Conservation (phyloP, 2,888 invertebrate genomes). For the Protonemura montana region DNA sequence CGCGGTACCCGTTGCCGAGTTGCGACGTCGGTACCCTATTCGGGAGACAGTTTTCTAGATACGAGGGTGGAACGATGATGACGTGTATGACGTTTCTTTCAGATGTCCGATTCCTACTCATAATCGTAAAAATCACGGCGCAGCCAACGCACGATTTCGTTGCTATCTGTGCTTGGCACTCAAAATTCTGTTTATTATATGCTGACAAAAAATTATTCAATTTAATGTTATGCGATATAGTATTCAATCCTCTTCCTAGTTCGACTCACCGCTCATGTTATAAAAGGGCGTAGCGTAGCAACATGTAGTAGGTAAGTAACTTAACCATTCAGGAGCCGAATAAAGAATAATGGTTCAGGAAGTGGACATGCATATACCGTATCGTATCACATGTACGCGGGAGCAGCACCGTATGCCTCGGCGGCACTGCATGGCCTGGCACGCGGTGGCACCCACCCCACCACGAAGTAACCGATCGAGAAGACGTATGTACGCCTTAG, state of each 20-base stretch:
- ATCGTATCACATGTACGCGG: not conserved
- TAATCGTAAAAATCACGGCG: not conserved
- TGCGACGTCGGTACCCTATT: not conserved
- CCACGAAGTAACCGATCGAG: not conserved
- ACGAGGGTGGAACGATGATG: not conserved
- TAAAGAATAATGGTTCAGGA: not conserved
- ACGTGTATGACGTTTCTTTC: not conserved
- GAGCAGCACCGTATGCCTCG: no score
- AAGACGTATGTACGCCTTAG: constrained; percentile 8
- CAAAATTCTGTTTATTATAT: not conserved
- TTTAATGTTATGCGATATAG: not conserved
- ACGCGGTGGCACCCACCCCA: not conserved
- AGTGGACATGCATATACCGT: not conserved
- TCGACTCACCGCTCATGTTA: not conserved
- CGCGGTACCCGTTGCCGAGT: not conserved
- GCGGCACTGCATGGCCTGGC: not conserved
- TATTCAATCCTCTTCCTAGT: not conserved
- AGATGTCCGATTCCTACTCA: not conserved
- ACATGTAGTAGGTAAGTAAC: not conserved
- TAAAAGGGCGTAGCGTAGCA: not conserved
- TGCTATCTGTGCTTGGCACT: not conserved
- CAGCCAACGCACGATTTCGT: not conserved
- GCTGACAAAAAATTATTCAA: not conserved
- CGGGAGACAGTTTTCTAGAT: not conserved
- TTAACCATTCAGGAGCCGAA: not conserved